A percentile compares a stretch with the other conserved stretches of the same genome.
These are phyloP conservation scores for Acleris laterana DNA, from an alignment of 2,888 invertebrate genomes.

Conservation along the genomic window DNA sequence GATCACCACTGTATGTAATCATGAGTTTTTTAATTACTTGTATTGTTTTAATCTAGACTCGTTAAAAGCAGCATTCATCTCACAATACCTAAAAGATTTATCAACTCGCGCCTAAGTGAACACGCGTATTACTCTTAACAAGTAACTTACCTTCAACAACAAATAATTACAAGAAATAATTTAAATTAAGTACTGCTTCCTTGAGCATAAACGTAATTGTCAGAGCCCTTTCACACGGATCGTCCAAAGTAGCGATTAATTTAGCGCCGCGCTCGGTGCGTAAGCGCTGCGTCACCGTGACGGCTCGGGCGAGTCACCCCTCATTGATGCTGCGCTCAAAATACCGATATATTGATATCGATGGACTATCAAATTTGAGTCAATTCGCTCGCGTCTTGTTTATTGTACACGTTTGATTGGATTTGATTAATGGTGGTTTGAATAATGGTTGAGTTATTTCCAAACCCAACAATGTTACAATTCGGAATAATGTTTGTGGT, in stretches of 20 bases:
- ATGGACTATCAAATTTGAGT: conserved; percentile 44
- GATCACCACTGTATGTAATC: no score
- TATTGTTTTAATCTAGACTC: not conserved
- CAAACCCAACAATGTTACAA: no score
- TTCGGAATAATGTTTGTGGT: no score
- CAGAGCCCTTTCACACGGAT: conserved; percentile 51
- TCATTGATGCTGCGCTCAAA: conserved; percentile 61
- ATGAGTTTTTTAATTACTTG: no score
- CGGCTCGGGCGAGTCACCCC: conserved; percentile 59
- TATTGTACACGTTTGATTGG: conserved; percentile 25
- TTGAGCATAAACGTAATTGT: conserved; percentile 64
- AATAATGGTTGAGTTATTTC: not conserved
- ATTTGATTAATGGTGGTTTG: conserved; percentile 29
- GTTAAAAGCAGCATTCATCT: conserved; percentile 3
- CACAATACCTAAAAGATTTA: conserved; percentile 16
- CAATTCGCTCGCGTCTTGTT: conserved; percentile 30
- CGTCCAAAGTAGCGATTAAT: conserved; percentile 68
- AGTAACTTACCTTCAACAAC: conserved; percentile 48
- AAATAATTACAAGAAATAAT: conserved; percentile 63
- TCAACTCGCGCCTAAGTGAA: conserved; percentile 20
- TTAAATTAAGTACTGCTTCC: conserved; percentile 61
- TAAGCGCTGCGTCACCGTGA: conserved; percentile 64
- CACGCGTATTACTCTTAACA: conserved; percentile 33
- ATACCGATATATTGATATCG: conserved; percentile 67
- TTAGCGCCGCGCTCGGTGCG: conserved; percentile 48